These are phyloP conservation scores for Agelaius phoeniceus DNA, from an alignment of 2,113 vertebrate species.

Conservation along the genomic window DNA sequence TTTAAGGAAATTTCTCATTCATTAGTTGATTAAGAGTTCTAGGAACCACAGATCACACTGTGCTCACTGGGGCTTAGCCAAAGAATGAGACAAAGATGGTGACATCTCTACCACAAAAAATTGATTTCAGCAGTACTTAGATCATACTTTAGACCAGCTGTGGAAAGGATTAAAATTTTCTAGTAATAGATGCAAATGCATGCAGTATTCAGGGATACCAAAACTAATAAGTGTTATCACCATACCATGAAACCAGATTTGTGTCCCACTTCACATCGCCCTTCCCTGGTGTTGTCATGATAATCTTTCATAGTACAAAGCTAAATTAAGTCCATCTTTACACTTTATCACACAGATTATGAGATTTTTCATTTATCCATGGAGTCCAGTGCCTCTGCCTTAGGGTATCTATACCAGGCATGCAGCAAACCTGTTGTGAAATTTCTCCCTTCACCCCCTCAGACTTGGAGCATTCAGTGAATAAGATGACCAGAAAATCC, in stretches of 20 bases:
- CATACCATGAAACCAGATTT: neutral
- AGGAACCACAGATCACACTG: neutral
- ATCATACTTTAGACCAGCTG: neutral
- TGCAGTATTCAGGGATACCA: neutral
- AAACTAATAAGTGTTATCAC: neutral
- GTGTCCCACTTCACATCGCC: neutral
- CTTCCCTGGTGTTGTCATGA: neutral
- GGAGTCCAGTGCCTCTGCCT: rapidly evolving
- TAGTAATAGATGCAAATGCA: neutral
- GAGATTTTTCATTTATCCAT: neutral
- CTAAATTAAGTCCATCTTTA: neutral
- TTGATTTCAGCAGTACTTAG: neutral
- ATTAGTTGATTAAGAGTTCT: neutral
- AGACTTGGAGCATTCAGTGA: rapidly evolving
- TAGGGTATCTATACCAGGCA: no score
- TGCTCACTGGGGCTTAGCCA: neutral
- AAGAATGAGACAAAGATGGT: neutral
- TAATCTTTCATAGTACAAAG: neutral
- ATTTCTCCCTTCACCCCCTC: neutral
- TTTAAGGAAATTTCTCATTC: neutral
- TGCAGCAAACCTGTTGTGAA: neutral
- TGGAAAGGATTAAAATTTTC: neutral
- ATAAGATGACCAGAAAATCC: neutral
- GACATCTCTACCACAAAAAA: neutral
- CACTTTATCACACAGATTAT: neutral